Evolutionary conservation across 2,113 vertebrate genomes (phyloP).

Genomic region (Salvelinus sp.): DNA sequence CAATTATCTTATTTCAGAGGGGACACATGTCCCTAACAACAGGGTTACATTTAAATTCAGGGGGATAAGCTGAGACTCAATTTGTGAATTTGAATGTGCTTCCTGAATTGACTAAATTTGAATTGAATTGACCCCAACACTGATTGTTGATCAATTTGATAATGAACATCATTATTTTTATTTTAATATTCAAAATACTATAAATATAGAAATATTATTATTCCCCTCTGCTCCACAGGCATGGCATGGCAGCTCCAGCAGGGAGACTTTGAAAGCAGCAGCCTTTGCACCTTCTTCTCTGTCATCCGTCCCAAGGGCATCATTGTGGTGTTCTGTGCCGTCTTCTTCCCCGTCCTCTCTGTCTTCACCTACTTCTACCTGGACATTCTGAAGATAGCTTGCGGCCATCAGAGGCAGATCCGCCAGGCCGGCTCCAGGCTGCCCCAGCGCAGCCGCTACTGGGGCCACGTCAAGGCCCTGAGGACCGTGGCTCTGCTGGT

Average conservation of each 20-base stretch:
- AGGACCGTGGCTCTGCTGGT: conserved; percentile 82
- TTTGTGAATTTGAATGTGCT: not conserved
- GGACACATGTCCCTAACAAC: conserved; percentile 72
- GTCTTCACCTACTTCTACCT: conserved; percentile 88
- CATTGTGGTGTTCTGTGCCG: conserved; percentile 74
- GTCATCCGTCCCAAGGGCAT: conserved; percentile 77
- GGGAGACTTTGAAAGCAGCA: conserved; percentile 3
- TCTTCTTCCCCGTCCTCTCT: conserved; percentile 82
- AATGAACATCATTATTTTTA: not conserved
- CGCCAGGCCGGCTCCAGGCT: conserved; percentile 50
- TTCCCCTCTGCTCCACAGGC: conserved; percentile 46
- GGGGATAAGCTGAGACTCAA: not conserved
- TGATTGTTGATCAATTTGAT: not conserved
- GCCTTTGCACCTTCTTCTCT: conserved; percentile 82
- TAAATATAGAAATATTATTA: not conserved
- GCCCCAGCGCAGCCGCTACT: conserved; percentile 39
- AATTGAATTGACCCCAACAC: no score
- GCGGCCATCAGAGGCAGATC: conserved; percentile 81
- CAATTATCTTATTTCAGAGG: no score
- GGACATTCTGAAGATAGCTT: conserved; percentile 88
- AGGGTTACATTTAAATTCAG: not conserved
- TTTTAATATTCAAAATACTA: not conserved
- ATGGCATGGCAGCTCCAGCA: conserved; percentile 72
- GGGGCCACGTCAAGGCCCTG: conserved; percentile 83
- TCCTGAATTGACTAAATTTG: not conserved